Evolutionary conservation across 2,113 vertebrate species (phyloP).

Genomic region (Osmerus eperlanus): DNA sequence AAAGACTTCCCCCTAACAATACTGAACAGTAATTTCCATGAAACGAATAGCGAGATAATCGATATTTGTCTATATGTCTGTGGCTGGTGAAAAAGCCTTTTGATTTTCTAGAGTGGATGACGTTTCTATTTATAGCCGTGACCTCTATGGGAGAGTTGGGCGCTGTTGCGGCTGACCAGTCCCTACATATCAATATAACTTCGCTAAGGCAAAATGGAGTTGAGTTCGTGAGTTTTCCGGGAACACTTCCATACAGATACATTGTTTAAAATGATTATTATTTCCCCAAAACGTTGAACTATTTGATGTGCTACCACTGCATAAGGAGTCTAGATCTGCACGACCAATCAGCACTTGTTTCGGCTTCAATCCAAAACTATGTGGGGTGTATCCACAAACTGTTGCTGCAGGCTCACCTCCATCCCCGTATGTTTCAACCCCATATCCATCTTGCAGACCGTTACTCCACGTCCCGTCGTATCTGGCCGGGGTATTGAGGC

Average conservation of each 20-base stretch:
- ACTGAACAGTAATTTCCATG: constrained; percentile 9
- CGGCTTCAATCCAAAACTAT: too few species aligned
- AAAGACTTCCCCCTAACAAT: not conserved
- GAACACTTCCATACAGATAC: too few species aligned
- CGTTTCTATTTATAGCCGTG: constrained; percentile 54
- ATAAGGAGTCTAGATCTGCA: too few species aligned
- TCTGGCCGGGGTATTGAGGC: constrained; percentile 85
- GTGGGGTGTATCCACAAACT: not conserved
- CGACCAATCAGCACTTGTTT: too few species aligned
- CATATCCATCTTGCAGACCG: constrained; percentile 93
- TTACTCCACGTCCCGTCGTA: constrained; percentile 96
- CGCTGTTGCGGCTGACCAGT: constrained; percentile 30
- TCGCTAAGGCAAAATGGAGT: constrained; percentile 1
- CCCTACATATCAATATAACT: constrained; percentile 39
- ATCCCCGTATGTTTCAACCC: constrained; percentile 93
- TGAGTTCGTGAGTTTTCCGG: too few species aligned
- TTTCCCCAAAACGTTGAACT: too few species aligned
- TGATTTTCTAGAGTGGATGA: constrained; percentile 39
- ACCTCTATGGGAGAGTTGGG: constrained; percentile 38
- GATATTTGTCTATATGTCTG: constrained; percentile 27
- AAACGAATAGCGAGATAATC: not conserved
- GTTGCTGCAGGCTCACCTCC: constrained; percentile 76
- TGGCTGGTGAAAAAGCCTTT: constrained; percentile 27
- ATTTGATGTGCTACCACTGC: too few species aligned
- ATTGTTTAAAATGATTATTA: too few species aligned